Evolutionary conservation across 2,113 vertebrate genomes (phyloP).

Genomic region (Gopherus evgoodei): DNA sequence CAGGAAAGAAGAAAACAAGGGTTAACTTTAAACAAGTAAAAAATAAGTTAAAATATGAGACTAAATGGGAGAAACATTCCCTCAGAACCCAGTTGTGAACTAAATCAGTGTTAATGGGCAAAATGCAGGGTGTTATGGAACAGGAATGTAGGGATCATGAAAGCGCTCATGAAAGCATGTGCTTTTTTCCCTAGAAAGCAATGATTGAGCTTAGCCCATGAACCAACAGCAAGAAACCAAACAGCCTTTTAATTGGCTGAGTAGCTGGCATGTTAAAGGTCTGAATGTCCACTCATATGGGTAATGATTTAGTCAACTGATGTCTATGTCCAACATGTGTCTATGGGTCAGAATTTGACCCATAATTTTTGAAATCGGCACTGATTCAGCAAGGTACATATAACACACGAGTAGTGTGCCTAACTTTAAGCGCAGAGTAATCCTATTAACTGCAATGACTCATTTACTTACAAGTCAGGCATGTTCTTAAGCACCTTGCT

Average conservation of each 20-base stretch:
- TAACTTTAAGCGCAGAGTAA: background rate
- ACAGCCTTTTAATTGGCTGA: background rate
- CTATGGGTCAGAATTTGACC: background rate
- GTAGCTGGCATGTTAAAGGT: background rate
- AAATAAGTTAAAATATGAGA: slow-evolving; percentile 16
- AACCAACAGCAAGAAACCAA: accelerated
- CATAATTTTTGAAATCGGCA: background rate
- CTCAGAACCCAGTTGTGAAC: background rate
- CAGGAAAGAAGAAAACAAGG: slow-evolving; percentile 12
- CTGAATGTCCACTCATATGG: background rate
- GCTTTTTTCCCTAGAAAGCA: background rate
- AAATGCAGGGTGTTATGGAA: background rate
- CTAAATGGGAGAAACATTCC: background rate
- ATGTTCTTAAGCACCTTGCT: background rate
- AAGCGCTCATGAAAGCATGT: background rate
- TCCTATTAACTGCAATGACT: background rate
- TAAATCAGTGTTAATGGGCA: background rate
- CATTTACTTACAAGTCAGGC: background rate
- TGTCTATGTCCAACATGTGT: background rate
- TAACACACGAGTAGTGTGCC: background rate
- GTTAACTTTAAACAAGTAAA: slow-evolving; percentile 37
- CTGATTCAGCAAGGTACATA: background rate
- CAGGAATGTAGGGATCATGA: background rate
- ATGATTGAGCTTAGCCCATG: background rate
- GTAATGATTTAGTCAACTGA: background rate